Conservation (phyloP, 2,888 invertebrate species). For the Harpagoxenus sublaevis region DNA sequence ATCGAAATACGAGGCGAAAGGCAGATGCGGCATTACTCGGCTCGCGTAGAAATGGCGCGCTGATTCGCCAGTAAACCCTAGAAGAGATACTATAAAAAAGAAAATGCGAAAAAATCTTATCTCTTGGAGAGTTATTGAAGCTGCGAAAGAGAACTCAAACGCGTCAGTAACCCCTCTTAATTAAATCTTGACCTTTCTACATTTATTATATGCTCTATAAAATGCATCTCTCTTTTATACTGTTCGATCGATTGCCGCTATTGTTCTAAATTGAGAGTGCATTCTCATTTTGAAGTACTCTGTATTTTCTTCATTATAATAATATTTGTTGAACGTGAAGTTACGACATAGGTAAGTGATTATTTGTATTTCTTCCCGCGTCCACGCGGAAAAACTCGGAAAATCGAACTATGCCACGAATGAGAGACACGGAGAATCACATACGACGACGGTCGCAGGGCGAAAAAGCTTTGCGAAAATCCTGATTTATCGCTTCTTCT, state of each 20-base stretch:
- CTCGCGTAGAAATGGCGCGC: conserved; percentile 32
- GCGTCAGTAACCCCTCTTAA: neutral
- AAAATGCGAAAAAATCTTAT: conserved; percentile 12
- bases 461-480: conserved; percentile 39
- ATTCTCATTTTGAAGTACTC: neutral
- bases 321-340: conserved; percentile 31
- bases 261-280: neutral
- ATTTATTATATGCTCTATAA: neutral
- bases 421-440: conserved; percentile 4
- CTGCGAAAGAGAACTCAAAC: neutral
- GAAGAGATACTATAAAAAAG: conserved; percentile 27
- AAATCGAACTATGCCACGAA: neutral
- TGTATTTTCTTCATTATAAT: neutral
- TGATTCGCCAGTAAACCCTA: conserved; percentile 26
- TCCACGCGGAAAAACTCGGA: neutral
- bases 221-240: neutral
- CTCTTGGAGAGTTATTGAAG: conserved; percentile 1
- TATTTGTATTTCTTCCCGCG: neutral
- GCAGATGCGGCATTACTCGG: conserved; percentile 16
- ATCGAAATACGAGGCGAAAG: conserved; percentile 50
- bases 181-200: conserved; percentile 9
- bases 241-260: neutral
- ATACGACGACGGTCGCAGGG: neutral
- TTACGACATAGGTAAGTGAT: neutral
- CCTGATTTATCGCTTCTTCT: conserved; percentile 54